phyloP scores from a whole-genome alignment of 2,888 invertebrate species.

The Drosophila quinaria region DNA sequence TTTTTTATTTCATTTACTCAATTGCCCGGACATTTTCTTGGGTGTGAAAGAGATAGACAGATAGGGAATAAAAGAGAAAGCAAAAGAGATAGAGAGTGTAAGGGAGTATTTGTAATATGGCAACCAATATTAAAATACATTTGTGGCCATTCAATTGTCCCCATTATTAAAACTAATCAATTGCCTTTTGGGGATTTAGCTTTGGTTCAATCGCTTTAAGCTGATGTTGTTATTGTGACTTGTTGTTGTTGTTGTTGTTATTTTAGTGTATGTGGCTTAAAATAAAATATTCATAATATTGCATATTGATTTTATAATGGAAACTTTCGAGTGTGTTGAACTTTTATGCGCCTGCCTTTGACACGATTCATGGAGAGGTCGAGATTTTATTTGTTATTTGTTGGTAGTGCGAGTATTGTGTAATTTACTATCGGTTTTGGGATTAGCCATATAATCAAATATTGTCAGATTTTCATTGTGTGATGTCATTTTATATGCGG shows the following conservation, averaged over 20 bases:
- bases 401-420: constrained; percentile 1
- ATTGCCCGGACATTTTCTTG: constrained; percentile 14
- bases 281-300: constrained; percentile 70
- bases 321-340: constrained; percentile 57
- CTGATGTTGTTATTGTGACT: constrained; percentile 25
- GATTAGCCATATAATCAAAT: constrained; percentile 54
- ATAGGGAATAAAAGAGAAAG: neutral
- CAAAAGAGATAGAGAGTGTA: neutral
- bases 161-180: constrained; percentile 66
- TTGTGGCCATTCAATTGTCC: constrained; percentile 52
- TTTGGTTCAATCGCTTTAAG: constrained; percentile 30
- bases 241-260: constrained; percentile 16
- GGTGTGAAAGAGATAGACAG: constrained; percentile 10
- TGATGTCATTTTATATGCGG: constrained; percentile 20
- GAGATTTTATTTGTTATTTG: constrained; percentile 1
- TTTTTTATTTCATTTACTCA: constrained; percentile 69
- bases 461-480: constrained; percentile 32
- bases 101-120: constrained; percentile 16
- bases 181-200: constrained; percentile 62
- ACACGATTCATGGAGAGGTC: constrained; percentile 18
- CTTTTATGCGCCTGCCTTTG: constrained; percentile 40
- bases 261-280: constrained; percentile 16
- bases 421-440: constrained; percentile 39
- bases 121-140: constrained; percentile 51
- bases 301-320: constrained; percentile 72